Conservation (phyloP, 2,113 vertebrate species). For the Rhabdornis inornatus region DNA sequence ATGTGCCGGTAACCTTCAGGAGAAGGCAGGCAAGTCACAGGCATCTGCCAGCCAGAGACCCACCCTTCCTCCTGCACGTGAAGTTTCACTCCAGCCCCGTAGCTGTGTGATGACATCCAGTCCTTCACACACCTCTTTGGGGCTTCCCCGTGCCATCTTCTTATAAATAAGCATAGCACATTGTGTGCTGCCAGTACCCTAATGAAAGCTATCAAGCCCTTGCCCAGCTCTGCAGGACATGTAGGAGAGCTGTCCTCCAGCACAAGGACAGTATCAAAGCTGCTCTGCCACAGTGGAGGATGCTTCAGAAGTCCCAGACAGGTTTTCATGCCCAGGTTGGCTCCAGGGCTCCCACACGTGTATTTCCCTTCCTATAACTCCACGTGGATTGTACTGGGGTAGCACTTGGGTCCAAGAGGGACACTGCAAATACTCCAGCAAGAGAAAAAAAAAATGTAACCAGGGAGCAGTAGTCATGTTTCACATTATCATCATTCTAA, state of each 20-base stretch:
- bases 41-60: not conserved
- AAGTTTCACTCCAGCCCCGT: not conserved
- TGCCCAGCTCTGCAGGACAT: not conserved
- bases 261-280: not conserved
- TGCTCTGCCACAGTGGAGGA: not conserved
- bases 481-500: constrained; percentile 69
- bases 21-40: not conserved
- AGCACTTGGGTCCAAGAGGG: not conserved
- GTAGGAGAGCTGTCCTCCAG: not conserved
- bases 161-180: not conserved
- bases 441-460: not conserved
- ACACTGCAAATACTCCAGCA: not conserved
- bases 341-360: not conserved
- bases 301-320: not conserved
- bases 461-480: constrained; percentile 57
- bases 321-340: not conserved
- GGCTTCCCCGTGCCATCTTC: not conserved
- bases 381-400: not conserved
- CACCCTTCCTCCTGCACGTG: rapidly evolving
- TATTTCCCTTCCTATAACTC: not conserved
- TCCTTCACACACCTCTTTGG: not conserved
- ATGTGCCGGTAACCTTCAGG: not conserved
- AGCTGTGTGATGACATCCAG: not conserved
- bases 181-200: not conserved
- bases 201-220: not conserved